A percentile compares a stretch with the other conserved stretches of the same genome.
phyloP scores from a whole-genome alignment of 2,888 invertebrate genomes.

The Leptothorax acervorum region DNA sequence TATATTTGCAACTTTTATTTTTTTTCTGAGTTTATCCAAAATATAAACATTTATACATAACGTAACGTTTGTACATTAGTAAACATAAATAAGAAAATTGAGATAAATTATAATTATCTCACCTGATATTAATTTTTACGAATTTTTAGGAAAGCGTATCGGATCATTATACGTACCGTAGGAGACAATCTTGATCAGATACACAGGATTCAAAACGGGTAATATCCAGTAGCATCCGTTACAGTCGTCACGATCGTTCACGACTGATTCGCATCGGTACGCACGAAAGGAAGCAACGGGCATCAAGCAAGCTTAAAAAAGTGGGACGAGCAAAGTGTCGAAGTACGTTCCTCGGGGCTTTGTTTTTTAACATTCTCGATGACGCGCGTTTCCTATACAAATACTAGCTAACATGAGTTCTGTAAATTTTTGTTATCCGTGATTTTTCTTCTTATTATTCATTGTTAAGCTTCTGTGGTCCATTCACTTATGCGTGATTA shows the following conservation, averaged over 20 bases:
- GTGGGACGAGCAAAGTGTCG: neutral
- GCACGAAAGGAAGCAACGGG: neutral
- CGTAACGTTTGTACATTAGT: neutral
- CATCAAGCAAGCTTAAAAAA: conserved; percentile 7
- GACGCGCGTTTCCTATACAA: neutral
- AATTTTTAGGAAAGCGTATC: neutral
- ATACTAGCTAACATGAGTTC: neutral
- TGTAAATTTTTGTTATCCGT: neutral
- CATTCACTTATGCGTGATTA: neutral
- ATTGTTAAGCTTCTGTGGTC: neutral
- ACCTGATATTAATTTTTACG: neutral
- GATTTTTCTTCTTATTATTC: neutral
- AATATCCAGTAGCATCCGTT: neutral
- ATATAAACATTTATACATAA: neutral
- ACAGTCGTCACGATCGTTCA: neutral
- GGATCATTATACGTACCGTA: neutral
- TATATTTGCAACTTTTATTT: neutral
- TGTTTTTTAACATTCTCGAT: neutral
- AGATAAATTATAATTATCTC: conserved; percentile 1
- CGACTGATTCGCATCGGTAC: neutral
- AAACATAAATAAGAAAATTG: neutral
- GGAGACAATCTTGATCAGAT: neutral
- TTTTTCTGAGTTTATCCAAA: neutral
- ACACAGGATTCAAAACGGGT: neutral
- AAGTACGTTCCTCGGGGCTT: neutral